Evolutionary conservation across 2,113 vertebrate species (phyloP).

Genomic region (Stigmatopora argus): DNA sequence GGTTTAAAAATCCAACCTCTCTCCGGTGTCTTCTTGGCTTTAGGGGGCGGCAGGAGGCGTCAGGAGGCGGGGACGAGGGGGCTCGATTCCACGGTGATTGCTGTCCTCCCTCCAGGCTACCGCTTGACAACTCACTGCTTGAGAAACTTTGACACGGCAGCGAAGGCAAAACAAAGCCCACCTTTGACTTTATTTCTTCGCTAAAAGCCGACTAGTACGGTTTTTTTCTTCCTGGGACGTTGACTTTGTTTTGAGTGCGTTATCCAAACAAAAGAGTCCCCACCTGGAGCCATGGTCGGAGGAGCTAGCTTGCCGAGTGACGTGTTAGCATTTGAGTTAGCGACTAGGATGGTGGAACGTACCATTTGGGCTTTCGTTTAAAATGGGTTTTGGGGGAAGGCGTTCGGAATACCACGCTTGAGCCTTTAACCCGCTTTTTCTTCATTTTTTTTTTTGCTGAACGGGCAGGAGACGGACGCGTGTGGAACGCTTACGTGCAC

Average conservation of each 20-base stretch:
- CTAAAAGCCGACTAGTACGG: too few relatives aligned
- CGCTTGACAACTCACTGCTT: slow-evolving; percentile 22
- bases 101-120: slow-evolving; percentile 47
- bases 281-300: neutral
- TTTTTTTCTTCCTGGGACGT: neutral
- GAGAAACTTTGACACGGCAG: slow-evolving; percentile 62
- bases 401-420: too few relatives aligned
- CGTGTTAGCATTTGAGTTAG: neutral
- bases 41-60: slow-evolving; percentile 50
- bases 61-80: neutral
- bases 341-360: neutral
- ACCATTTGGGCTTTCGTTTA: neutral
- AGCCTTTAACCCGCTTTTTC: neutral
- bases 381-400: too few relatives aligned
- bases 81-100: slow-evolving; percentile 37
- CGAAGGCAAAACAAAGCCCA: slow-evolving; percentile 16
- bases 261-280: neutral
- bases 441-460: neutral
- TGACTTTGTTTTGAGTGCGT: neutral
- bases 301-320: neutral
- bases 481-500: neutral
- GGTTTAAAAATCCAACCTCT: slow-evolving; percentile 71
- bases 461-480: neutral
- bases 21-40: slow-evolving; percentile 60
- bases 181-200: slow-evolving; percentile 10